Conservation (phyloP, 2,797 vertebrate genomes). For the Oreochromis grahami region DNA sequence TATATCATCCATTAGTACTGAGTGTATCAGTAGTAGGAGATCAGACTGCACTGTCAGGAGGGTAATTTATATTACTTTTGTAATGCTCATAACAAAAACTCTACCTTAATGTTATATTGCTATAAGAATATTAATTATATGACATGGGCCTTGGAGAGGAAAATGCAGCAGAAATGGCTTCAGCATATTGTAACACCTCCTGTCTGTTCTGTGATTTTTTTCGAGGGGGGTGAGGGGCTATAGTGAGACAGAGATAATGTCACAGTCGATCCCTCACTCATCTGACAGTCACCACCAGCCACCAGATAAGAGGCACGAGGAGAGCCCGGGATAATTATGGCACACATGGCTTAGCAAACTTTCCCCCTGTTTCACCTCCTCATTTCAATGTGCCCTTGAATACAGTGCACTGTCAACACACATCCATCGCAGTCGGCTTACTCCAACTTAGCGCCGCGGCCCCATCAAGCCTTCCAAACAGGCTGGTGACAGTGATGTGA, state of each 20-base stretch:
- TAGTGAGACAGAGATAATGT: constrained; percentile 50
- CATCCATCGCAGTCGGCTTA: constrained; percentile 72
- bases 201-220: constrained; percentile 2
- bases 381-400: constrained; percentile 82
- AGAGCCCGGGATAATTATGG: constrained; percentile 61
- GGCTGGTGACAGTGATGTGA: constrained; percentile 79
- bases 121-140: background rate
- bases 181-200: constrained; percentile 14
- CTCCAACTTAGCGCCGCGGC: constrained; percentile 75
- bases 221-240: background rate
- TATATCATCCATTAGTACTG: background rate
- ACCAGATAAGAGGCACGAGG: constrained; percentile 61
- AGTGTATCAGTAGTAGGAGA: background rate
- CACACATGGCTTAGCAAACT: constrained; percentile 73
- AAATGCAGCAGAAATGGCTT: background rate
- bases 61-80: background rate
- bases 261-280: constrained; percentile 53
- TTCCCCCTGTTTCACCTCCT: constrained; percentile 49
- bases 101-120: background rate
- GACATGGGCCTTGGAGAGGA: background rate
- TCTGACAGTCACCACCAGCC: constrained; percentile 61
- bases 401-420: constrained; percentile 76
- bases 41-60: background rate
- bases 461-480: constrained; percentile 74
- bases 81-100: background rate